Evolutionary conservation across 2,113 vertebrate species (phyloP).

Genomic region (Varanus komodoensis): DNA sequence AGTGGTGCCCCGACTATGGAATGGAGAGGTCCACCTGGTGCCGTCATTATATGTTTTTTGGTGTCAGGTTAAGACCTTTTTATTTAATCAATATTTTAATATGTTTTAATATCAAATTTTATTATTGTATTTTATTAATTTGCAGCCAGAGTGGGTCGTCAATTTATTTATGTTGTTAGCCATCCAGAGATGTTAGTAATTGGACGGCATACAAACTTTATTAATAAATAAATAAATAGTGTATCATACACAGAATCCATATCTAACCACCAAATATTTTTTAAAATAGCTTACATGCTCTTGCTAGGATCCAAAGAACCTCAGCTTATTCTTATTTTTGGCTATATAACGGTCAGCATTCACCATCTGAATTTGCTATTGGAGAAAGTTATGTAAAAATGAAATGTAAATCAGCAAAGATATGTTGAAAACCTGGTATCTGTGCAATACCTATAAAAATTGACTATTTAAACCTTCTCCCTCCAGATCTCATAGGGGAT

Average conservation of each 20-base stretch:
- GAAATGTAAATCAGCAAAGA: slow-evolving; percentile 26
- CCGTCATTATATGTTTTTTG: too few relatives aligned
- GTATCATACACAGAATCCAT: background rate
- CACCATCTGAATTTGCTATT: background rate
- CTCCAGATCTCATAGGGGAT: background rate
- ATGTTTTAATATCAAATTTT: too few relatives aligned
- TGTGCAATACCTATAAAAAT: background rate
- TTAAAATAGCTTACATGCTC: background rate
- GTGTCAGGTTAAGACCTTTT: too few relatives aligned
- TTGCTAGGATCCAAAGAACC: background rate
- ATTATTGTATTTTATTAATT: too few relatives aligned
- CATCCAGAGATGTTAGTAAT: background rate
- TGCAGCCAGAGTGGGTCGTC: too few relatives aligned
- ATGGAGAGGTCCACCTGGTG: too few relatives aligned
- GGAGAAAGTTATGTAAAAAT: slow-evolving; percentile 10
- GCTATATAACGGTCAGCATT: background rate
- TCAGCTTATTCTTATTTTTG: background rate
- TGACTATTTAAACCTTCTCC: background rate
- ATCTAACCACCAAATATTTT: background rate
- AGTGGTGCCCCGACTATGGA: too few relatives aligned
- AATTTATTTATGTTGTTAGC: too few relatives aligned
- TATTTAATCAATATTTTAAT: too few relatives aligned
- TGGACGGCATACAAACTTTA: too few relatives aligned
- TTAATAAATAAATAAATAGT: background rate
- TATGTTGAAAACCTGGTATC: slow-evolving; percentile 49